A percentile compares a stretch with the other conserved stretches of the same genome.
Evolutionary conservation across 2,888 invertebrate genomes (phyloP).

Genomic region (Monochamus alternatus): DNA sequence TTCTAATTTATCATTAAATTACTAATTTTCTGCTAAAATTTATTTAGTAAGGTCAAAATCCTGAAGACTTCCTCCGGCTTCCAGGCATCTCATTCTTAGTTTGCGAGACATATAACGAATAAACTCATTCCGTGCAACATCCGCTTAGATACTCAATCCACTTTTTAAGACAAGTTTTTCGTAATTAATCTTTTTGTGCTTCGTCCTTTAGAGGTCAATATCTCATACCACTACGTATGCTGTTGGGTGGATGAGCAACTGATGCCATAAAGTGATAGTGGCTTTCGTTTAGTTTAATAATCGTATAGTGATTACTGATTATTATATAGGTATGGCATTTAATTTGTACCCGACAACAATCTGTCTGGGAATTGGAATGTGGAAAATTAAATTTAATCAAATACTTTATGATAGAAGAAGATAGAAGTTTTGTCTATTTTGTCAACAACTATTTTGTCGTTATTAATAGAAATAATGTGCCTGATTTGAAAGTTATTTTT

Average conservation of each 20-base stretch:
- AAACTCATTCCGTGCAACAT: slow-evolving; percentile 12
- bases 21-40: neutral
- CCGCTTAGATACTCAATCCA: slow-evolving; percentile 26
- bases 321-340: too few species aligned
- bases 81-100: neutral
- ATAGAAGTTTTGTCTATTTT: too few species aligned
- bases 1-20: too few species aligned
- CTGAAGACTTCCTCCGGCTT: neutral
- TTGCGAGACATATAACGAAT: neutral
- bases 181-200: slow-evolving; percentile 28
- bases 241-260: neutral
- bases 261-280: neutral
- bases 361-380: too few species aligned
- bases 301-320: neutral
- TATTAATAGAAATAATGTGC: too few species aligned
- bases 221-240: slow-evolving; percentile 14
- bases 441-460: too few species aligned
- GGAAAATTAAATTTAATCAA: too few species aligned
- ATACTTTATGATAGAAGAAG: too few species aligned
- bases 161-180: slow-evolving; percentile 31
- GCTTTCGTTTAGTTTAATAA: neutral
- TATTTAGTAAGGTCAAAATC: neutral
- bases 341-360: too few species aligned
- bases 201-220: slow-evolving; percentile 25
- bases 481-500: too few species aligned